Evolutionary conservation across 2,113 vertebrate species (phyloP), one percentile per base, ranked within the genome.

Genomic region (Lepisosteus osseus): DNA sequence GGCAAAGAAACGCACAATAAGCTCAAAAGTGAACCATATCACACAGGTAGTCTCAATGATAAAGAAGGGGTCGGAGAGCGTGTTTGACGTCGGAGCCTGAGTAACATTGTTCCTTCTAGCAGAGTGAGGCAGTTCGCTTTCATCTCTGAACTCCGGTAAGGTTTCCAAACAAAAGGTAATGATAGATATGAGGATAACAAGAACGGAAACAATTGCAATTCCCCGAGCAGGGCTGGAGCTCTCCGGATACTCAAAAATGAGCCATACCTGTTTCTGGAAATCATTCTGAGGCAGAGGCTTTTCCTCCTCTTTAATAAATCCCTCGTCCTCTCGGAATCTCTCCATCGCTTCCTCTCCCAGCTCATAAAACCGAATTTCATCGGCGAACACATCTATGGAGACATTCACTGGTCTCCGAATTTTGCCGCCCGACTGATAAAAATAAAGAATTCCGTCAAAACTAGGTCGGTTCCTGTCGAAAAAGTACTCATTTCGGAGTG

Each of bases 21-120:
- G 92, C 81, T 99, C 97, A 40, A 98, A 97, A n/a, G 96, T 96
- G 91, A 98, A 99, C 97, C 97, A 99, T 74, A 98, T 90, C 74
- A 99, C 96, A 0, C 97, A 98, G 0, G 97, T 97, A 76, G 97
- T 98, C 90, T 99, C 97, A 0, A 98, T 91, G 61, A 98, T 92
- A 84, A 99, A 98, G 89, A 98, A 98, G 3, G 97, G 96, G 82
- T 99, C 96, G 0, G 89, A 89, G 68, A 98, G 91, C 76, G 92
- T 93, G 29, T 91, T 89, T 5, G 94, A 90, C 0, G 92, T 77
- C 0, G 92, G 90, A 3, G 87, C 71, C 5, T 84, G 83, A 0
- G 91, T 85, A 78, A 84, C 78, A 80, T 93, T 93, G 2, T 91
- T 83, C 51, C 72, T 76, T 9, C 88, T 84, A 68, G 77, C 76